These are phyloP conservation scores for Ianthella basta DNA, from an alignment of 37 sponge, comb jelly and placozoan genomes.

Conservation along the genomic window DNA sequence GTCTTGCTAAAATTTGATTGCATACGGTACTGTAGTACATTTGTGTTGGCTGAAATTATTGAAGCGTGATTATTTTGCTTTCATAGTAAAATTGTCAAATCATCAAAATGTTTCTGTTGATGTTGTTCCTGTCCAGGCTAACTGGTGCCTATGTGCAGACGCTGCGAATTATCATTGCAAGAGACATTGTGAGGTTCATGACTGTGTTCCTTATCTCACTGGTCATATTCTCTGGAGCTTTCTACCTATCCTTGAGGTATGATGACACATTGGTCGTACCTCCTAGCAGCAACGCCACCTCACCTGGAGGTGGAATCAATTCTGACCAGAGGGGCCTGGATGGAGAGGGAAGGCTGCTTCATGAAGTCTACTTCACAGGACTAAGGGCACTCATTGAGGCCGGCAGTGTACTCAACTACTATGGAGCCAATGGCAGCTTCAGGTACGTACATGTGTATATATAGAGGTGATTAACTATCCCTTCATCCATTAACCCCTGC, in stretches of 20 bases:
- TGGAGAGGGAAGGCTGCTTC: not conserved
- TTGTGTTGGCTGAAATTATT: too few relatives aligned
- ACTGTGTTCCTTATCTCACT: not conserved
- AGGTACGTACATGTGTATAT: too few relatives aligned
- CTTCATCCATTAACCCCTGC: too few relatives aligned
- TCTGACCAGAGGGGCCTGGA: not conserved
- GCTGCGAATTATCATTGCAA: not conserved
- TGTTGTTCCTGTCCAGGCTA: not conserved
- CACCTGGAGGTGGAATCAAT: not conserved
- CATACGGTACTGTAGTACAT: too few relatives aligned
- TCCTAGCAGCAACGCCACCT: not conserved
- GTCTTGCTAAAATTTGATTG: too few relatives aligned
- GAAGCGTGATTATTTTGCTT: too few relatives aligned
- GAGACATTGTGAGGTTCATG: conserved; percentile 1
- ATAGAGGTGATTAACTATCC: too few relatives aligned
- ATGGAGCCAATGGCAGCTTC: not conserved
- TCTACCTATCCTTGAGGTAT: not conserved
- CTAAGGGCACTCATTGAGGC: not conserved
- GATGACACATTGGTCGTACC: not conserved
- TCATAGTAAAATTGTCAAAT: too few relatives aligned
- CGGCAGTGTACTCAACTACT: not conserved
- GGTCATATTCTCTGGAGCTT: not conserved
- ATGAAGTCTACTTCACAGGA: not conserved
- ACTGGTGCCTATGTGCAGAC: not conserved
- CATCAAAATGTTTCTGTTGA: too few relatives aligned